These are phyloP conservation scores for Apteryx mantelli DNA, from an alignment of 2,113 vertebrate genomes.

Conservation along the genomic window DNA sequence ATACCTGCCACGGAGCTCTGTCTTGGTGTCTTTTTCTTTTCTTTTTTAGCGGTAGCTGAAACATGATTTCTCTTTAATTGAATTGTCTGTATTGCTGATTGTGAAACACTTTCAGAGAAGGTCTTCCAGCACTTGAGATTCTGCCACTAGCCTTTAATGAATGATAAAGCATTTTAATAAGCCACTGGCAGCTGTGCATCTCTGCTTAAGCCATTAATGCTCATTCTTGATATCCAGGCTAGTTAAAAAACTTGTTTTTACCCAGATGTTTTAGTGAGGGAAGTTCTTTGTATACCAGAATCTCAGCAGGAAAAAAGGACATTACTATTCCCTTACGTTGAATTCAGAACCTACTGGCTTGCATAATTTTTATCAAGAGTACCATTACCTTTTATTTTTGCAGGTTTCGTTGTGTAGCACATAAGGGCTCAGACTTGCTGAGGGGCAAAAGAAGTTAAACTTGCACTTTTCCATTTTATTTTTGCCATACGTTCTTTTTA, in stretches of 20 bases:
- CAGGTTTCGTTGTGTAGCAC: constrained; percentile 41
- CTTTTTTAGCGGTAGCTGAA: background rate
- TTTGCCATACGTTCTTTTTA: constrained; percentile 46
- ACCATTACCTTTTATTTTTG: constrained; percentile 38
- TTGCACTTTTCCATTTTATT: constrained; percentile 65
- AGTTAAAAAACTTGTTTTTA: background rate
- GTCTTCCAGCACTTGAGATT: constrained; percentile 5
- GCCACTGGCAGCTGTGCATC: constrained; percentile 37
- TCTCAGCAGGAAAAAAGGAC: background rate
- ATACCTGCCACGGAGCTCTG: background rate
- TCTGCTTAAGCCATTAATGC: background rate
- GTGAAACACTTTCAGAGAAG: constrained; percentile 22
- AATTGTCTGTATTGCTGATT: background rate
- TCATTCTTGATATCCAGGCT: constrained; percentile 30
- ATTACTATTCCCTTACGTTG: constrained; percentile 22
- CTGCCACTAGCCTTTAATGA: constrained; percentile 16
- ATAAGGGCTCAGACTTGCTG: constrained; percentile 60
- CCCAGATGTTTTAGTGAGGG: constrained; percentile 32
- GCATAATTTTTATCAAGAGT: constrained; percentile 48
- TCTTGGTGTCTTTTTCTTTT: background rate
- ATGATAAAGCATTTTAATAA: constrained; percentile 63
- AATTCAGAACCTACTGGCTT: constrained; percentile 36
- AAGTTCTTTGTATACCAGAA: background rate
- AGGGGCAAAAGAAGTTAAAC: constrained; percentile 67
- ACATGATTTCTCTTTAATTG: background rate